These are phyloP conservation scores for Quadroppia sp. DNA, from an alignment of 2,888 invertebrate genomes.

Conservation along the genomic window DNA sequence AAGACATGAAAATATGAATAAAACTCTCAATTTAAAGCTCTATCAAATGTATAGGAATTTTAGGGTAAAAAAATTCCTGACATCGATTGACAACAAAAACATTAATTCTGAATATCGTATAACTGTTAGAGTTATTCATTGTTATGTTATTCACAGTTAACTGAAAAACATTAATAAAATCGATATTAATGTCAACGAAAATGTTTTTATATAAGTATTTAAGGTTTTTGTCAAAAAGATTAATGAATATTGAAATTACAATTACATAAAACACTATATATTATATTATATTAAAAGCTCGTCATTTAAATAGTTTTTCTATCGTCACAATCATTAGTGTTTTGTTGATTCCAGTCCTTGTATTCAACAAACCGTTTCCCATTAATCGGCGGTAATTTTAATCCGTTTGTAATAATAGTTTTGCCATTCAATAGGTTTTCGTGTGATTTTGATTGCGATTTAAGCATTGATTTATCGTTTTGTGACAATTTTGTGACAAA, in stretches of 20 bases:
- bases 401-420: neutral
- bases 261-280: neutral
- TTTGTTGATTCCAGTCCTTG: constrained; percentile 17
- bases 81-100: no score
- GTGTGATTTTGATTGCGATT: constrained; percentile 9
- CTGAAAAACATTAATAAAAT: no score
- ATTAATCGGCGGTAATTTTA: constrained; percentile 33
- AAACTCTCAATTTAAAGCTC: neutral
- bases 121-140: no score
- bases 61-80: no score
- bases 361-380: constrained; percentile 28
- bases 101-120: no score
- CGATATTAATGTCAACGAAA: no score
- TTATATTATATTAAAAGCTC: neutral
- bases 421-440: neutral
- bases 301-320: constrained; percentile 23
- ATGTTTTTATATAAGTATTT: no score
- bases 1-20: neutral
- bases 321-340: neutral
- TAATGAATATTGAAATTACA: neutral
- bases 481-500: neutral
- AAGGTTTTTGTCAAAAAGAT: neutral
- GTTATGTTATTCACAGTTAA: no score
- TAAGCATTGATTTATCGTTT: neutral
- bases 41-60: no score